These are phyloP conservation scores for Phyllotreta striolata DNA, from an alignment of 2,888 invertebrate species.

Conservation along the genomic window DNA sequence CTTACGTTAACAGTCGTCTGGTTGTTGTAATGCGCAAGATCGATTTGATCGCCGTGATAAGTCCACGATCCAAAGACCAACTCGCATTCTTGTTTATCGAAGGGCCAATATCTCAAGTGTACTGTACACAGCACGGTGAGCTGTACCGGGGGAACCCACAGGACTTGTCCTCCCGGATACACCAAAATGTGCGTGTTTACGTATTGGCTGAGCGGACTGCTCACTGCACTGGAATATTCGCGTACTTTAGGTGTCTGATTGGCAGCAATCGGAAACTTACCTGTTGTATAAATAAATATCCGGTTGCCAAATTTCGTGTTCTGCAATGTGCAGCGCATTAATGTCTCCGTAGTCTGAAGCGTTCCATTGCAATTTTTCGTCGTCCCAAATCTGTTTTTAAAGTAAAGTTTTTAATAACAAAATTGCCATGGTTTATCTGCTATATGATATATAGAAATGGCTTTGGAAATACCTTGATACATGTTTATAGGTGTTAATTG, in stretches of 20 bases:
- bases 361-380: constrained; percentile 79
- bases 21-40: constrained; percentile 56
- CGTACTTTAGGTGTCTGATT: not conserved
- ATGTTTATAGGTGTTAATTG: not conserved
- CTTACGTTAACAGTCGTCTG: constrained; percentile 48
- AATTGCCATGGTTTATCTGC: too few relatives aligned
- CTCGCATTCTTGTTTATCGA: constrained; percentile 72
- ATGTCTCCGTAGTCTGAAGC: constrained; percentile 71
- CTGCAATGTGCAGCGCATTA: constrained; percentile 67
- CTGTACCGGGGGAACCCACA: constrained; percentile 75
- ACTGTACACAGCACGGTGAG: constrained; percentile 71
- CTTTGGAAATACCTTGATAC: not conserved
- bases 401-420: not conserved
- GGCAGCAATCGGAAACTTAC: constrained; percentile 50
- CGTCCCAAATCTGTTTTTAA: constrained; percentile 72
- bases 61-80: constrained; percentile 80
- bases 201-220: constrained; percentile 67
- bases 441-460: too few relatives aligned
- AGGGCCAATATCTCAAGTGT: constrained; percentile 78
- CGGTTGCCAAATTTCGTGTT: constrained; percentile 81
- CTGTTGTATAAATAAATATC: constrained; percentile 77
- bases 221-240: constrained; percentile 64
- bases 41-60: constrained; percentile 68
- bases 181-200: constrained; percentile 67
- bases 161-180: constrained; percentile 63